Evolutionary conservation across 2,113 vertebrate species (phyloP).

Genomic region (Dicaeum eximium): DNA sequence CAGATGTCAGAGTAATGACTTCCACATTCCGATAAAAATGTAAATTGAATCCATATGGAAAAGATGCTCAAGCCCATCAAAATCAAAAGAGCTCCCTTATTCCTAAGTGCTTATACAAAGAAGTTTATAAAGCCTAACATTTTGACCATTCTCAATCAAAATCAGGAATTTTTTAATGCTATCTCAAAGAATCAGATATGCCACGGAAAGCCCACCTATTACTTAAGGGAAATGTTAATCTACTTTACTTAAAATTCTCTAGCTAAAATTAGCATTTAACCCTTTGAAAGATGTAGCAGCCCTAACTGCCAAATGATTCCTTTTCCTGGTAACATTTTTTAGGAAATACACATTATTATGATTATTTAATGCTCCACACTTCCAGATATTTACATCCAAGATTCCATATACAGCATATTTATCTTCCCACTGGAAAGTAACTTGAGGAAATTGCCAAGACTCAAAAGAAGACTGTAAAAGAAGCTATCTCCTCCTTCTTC

Average conservation of each 20-base stretch:
- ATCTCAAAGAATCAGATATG: neutral
- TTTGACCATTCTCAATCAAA: neutral
- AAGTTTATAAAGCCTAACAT: neutral
- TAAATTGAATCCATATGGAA: conserved; percentile 90
- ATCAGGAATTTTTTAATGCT: neutral
- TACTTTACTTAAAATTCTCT: neutral
- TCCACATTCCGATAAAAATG: conserved; percentile 86
- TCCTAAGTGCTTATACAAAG: conserved; percentile 21
- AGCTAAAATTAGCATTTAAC: conserved; percentile 4
- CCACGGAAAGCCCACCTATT: neutral
- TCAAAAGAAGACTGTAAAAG: neutral
- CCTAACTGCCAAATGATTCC: neutral
- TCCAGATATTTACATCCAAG: neutral
- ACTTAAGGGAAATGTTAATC: neutral
- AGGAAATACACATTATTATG: neutral
- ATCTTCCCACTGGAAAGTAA: neutral
- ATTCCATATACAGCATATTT: neutral
- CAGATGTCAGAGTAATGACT: conserved; percentile 86
- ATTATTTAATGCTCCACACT: neutral
- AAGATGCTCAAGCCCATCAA: conserved; percentile 43
- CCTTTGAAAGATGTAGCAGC: neutral
- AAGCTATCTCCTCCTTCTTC: neutral
- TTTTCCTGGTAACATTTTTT: neutral
- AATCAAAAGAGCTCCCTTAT: conserved; percentile 36
- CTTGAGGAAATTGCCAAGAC: neutral